A percentile compares a stretch with the other conserved stretches of the same genome.
Conservation (phyloP, 1,140 invertebrate species). For the Procambarus clarkii region DNA sequence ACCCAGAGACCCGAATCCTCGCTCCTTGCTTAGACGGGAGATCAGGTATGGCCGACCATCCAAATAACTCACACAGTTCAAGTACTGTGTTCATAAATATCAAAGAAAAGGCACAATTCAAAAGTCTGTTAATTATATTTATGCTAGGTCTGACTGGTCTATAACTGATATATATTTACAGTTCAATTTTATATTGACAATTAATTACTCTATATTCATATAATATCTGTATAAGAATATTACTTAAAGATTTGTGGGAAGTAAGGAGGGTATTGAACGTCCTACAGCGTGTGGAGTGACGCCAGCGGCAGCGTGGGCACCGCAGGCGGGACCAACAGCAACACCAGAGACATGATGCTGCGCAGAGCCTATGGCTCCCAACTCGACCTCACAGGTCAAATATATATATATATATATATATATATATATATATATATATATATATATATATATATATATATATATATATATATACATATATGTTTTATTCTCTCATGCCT, state of each 20-base stretch:
- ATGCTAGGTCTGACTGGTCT: too few relatives aligned
- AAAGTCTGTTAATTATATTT: too few relatives aligned
- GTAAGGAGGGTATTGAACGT: too few relatives aligned
- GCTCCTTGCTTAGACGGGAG: conserved; percentile 31
- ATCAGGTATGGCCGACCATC: conserved; percentile 30
- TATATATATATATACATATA: conserved; percentile 26
- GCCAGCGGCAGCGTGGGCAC: conserved; percentile 42
- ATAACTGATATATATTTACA: too few relatives aligned
- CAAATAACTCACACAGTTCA: too few relatives aligned
- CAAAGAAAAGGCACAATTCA: too few relatives aligned
- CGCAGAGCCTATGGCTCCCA: conserved; percentile 66
- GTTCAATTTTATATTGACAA: too few relatives aligned
- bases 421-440: conserved; percentile 25
- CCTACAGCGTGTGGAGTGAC: conserved; percentile 65
- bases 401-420: not conserved
- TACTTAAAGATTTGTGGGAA: too few relatives aligned
- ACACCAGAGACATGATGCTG: conserved; percentile 62
- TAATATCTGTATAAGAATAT: too few relatives aligned
- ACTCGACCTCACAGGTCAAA: conserved; percentile 60
- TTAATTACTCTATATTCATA: too few relatives aligned
- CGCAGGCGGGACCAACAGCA: not conserved
- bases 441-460: conserved; percentile 28
- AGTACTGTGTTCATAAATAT: too few relatives aligned
- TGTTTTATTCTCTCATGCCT: too few relatives aligned
- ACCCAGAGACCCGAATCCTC: conserved; percentile 30